A percentile compares a stretch with the other conserved stretches of the same genome.
phyloP scores from a whole-genome alignment of 2,113 vertebrate species.

The Dasyurus viverrinus region DNA sequence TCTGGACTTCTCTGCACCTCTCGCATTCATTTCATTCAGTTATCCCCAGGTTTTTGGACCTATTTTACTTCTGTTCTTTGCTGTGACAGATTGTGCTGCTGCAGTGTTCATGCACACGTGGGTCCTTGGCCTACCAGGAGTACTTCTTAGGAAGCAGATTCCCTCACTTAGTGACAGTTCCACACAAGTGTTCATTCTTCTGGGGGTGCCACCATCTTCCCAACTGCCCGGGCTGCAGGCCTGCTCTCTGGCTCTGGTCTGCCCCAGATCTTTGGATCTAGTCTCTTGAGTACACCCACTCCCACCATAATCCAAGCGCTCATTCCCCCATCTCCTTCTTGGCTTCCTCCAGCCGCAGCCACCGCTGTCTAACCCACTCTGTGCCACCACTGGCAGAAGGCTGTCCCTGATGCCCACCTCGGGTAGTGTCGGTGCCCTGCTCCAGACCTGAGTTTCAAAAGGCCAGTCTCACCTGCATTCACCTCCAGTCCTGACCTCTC shows the following conservation, averaged over 20 bases:
- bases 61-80: neutral
- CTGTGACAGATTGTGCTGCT: neutral
- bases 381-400: neutral
- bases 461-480: no score
- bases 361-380: neutral
- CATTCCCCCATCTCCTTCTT: neutral
- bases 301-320: neutral
- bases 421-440: no score
- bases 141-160: neutral
- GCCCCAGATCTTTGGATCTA: neutral
- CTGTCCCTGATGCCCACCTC: no score
- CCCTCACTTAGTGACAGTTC: neutral
- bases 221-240: neutral
- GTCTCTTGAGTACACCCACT: neutral
- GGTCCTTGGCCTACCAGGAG: neutral
- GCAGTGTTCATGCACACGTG: neutral
- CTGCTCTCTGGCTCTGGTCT: neutral
- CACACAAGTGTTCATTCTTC: neutral
- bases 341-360: neutral
- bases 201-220: neutral
- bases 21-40: neutral
- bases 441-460: no score
- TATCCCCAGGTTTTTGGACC: neutral
- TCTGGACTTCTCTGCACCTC: neutral
- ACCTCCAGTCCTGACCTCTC: no score